Percentiles rank a stretch among this genome's conserved stretches.
These are phyloP conservation scores for Apamea monoglypha DNA, from an alignment of 2,888 invertebrate genomes.

Conservation along the genomic window DNA sequence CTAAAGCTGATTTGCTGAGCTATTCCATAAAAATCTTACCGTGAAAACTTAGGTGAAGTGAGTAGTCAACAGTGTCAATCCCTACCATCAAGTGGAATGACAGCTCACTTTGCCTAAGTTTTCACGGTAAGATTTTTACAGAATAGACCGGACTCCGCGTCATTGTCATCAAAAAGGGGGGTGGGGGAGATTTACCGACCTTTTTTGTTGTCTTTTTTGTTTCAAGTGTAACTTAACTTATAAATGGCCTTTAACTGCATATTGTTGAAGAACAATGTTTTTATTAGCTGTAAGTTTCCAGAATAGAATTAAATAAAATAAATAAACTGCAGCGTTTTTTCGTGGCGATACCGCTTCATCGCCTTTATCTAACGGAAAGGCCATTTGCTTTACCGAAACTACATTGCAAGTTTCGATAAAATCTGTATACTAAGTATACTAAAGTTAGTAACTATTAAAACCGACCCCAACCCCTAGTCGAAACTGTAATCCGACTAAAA, in stretches of 20 bases:
- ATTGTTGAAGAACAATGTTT: too few relatives aligned
- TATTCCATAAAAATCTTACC: background rate
- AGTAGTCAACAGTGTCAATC: background rate
- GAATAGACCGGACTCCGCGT: background rate
- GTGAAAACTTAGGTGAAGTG: background rate
- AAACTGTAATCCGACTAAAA: constrained; percentile 8
- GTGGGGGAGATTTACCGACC: too few relatives aligned
- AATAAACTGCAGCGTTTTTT: background rate
- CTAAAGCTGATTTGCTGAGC: background rate
- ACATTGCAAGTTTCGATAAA: background rate
- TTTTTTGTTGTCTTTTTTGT: too few relatives aligned
- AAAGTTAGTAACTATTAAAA: background rate
- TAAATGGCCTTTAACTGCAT: too few relatives aligned
- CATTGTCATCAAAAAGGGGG: background rate
- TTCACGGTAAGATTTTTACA: background rate
- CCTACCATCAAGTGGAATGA: background rate
- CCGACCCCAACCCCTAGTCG: background rate
- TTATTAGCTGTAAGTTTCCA: too few relatives aligned
- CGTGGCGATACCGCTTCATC: background rate
- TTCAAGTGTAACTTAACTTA: too few relatives aligned
- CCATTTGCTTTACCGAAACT: background rate
- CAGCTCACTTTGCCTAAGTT: background rate
- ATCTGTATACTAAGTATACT: background rate
- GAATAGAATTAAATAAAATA: too few relatives aligned
- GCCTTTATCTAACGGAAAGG: background rate